These are phyloP conservation scores for Pyxicephalus adspersus DNA, from an alignment of 2,113 vertebrate genomes.

Conservation along the genomic window DNA sequence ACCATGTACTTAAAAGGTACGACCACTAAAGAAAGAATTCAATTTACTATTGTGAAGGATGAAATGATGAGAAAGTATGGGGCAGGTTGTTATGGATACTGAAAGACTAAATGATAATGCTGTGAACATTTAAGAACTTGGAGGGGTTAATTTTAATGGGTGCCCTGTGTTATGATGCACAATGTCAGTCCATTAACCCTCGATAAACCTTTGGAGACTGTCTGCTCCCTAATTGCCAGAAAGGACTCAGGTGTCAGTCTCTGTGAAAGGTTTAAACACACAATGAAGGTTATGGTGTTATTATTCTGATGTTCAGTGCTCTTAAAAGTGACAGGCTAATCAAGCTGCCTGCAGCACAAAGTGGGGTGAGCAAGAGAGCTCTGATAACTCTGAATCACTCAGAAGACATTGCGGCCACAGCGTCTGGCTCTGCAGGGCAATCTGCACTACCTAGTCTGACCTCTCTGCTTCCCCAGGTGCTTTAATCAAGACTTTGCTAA, in stretches of 20 bases:
- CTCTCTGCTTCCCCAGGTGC: not conserved
- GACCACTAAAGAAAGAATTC: too few relatives aligned
- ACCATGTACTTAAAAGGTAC: too few relatives aligned
- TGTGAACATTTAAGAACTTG: not conserved
- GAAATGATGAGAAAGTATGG: not conserved
- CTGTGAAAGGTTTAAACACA: constrained; percentile 19
- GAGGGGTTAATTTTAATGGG: constrained; percentile 1
- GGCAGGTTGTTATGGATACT: constrained; percentile 22
- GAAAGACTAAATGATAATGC: not conserved
- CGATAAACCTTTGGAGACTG: not conserved
- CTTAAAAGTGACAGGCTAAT: constrained; percentile 44
- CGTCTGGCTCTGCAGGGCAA: not conserved
- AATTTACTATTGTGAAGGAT: not conserved
- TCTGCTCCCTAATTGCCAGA: constrained; percentile 9
- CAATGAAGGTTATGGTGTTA: constrained; percentile 3
- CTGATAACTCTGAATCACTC: not conserved
- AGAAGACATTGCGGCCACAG: not conserved
- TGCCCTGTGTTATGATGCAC: not conserved
- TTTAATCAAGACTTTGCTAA: too few relatives aligned
- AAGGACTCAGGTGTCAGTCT: constrained; percentile 11
- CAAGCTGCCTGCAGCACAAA: not conserved
- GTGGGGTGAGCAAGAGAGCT: not conserved
- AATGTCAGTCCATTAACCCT: constrained; percentile 17
- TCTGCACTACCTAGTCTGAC: not conserved
- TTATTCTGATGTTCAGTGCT: constrained; percentile 26